Conservation (phyloP, 2,797 vertebrate species). For the Tadarida brasiliensis region DNA sequence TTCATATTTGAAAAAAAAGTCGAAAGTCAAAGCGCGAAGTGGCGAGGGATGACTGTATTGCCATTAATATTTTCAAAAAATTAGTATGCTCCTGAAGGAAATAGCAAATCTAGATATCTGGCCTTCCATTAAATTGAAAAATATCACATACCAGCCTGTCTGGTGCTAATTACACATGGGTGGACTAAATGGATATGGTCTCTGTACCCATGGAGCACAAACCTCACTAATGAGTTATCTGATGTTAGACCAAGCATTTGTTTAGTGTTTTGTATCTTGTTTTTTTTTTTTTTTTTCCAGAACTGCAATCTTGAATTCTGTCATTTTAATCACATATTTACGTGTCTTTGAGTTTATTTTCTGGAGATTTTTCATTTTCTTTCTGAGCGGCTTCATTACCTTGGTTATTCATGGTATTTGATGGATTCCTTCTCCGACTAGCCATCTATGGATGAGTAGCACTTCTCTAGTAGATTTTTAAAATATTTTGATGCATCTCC, state of each 20-base stretch:
- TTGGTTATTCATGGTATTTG: not conserved
- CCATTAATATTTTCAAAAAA: not conserved
- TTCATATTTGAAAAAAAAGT: no score
- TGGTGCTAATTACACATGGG: not conserved
- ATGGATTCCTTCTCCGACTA: not conserved
- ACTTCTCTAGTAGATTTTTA: not conserved
- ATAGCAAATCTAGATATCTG: conserved; percentile 12
- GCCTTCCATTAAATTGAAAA: conserved; percentile 36
- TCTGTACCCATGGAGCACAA: accelerated
- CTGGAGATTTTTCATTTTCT: not conserved
- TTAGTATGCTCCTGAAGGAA: not conserved
- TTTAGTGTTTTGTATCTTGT: not conserved
- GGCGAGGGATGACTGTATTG: not conserved
- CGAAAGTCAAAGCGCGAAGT: no score
- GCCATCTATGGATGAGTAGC: not conserved
- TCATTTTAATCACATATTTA: not conserved
- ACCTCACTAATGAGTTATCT: not conserved
- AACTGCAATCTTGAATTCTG: not conserved
- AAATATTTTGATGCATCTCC: not conserved
- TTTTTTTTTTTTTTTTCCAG: not conserved
- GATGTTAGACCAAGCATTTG: not conserved
- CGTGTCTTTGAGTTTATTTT: not conserved
- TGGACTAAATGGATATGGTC: not conserved
- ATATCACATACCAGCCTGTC: not conserved
- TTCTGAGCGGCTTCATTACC: not conserved